phyloP scores from a whole-genome alignment of 1,140 invertebrate species.

The Cephus cinctus region DNA sequence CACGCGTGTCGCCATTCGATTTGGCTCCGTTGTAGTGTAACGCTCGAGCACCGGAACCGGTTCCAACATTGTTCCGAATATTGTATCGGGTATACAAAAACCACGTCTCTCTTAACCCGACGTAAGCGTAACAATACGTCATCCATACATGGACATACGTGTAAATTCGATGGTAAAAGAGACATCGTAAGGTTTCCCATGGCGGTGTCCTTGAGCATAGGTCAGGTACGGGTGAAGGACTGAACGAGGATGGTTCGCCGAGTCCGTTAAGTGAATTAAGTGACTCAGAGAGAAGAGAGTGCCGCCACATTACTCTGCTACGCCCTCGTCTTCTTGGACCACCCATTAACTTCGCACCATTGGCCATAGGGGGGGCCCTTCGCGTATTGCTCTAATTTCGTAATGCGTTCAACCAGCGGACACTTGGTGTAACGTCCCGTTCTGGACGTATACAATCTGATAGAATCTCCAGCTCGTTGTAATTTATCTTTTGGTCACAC shows the following conservation, averaged over 20 bases:
- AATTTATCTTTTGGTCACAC: constrained; percentile 29
- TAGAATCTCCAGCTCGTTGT: constrained; percentile 22
- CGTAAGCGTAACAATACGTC: no score
- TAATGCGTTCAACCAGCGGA: constrained; percentile 31
- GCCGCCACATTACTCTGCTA: constrained; percentile 5
- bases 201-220: no score
- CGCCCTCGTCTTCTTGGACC: not conserved
- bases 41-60: constrained; percentile 24
- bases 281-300: constrained; percentile 17
- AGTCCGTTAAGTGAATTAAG: constrained; percentile 36
- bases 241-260: constrained; percentile 16
- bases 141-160: no score
- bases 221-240: constrained; percentile 2
- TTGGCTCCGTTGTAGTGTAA: constrained; percentile 26
- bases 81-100: no score
- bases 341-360: constrained; percentile 14
- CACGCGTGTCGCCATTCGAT: constrained; percentile 28
- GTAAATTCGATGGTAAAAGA: no score
- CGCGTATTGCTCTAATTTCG: constrained; percentile 37
- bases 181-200: no score
- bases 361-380: not conserved
- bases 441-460: constrained; percentile 11
- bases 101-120: no score
- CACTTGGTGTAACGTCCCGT: constrained; percentile 16
- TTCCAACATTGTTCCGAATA: no score